Evolutionary conservation across 1,140 invertebrate genomes (phyloP).

Genomic region (Drosophila triauraria): DNA sequence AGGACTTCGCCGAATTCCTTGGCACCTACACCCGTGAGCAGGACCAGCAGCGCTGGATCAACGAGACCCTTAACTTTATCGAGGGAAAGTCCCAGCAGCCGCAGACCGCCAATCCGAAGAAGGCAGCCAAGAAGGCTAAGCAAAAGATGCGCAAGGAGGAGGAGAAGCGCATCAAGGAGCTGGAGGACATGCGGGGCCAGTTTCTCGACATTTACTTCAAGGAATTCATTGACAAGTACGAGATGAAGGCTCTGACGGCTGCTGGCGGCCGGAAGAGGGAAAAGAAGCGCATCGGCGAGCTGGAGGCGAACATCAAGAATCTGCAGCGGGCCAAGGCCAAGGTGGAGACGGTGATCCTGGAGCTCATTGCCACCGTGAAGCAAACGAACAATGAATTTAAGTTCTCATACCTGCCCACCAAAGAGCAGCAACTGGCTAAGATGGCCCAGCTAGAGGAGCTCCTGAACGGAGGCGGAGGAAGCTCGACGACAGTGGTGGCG

Average conservation of each 20-base stretch:
- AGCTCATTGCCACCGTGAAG: conserved; percentile 82
- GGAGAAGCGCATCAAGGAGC: conserved; percentile 79
- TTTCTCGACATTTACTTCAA: conserved; percentile 84
- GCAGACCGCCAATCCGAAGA: conserved; percentile 76
- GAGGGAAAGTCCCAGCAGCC: conserved; percentile 80
- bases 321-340: conserved; percentile 79
- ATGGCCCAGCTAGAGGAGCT: conserved; percentile 67
- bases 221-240: conserved; percentile 79
- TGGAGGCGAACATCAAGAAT: conserved; percentile 82
- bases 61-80: conserved; percentile 80
- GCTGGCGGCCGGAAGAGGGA: conserved; percentile 77
- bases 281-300: conserved; percentile 81
- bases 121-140: conserved; percentile 83
- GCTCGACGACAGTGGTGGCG: neutral
- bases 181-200: conserved; percentile 77
- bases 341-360: conserved; percentile 77
- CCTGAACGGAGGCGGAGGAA: conserved; percentile 37
- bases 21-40: conserved; percentile 73
- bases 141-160: conserved; percentile 83
- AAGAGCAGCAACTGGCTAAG: conserved; percentile 80
- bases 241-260: conserved; percentile 72
- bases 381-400: conserved; percentile 79
- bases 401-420: conserved; percentile 83
- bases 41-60: conserved; percentile 78
- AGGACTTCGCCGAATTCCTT: conserved; percentile 78